Evolutionary conservation across 1,140 invertebrate species (phyloP).

Genomic region (Heterodera carotae): DNA sequence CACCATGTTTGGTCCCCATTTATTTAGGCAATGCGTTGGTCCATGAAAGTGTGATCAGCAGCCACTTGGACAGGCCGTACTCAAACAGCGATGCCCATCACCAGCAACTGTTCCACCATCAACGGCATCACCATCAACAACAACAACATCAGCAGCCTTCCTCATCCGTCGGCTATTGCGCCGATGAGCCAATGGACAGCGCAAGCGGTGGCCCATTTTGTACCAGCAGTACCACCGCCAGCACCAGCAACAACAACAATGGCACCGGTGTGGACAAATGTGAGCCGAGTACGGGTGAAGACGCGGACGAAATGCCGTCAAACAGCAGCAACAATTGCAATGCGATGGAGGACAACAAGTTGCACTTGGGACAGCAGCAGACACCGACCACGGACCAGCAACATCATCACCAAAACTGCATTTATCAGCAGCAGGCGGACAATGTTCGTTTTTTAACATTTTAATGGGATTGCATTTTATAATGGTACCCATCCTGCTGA

Average conservation of each 20-base stretch:
- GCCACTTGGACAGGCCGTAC: not conserved
- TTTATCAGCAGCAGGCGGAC: not conserved
- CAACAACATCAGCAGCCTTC: not conserved
- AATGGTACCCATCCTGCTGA: too few species aligned
- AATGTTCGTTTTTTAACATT: not conserved
- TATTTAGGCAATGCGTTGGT: not conserved
- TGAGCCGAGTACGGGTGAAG: not conserved
- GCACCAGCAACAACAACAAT: too few species aligned
- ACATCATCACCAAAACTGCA: not conserved
- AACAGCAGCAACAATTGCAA: not conserved
- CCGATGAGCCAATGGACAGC: not conserved
- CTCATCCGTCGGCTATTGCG: not conserved
- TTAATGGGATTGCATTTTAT: too few species aligned
- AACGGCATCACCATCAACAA: not conserved
- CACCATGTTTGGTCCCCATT: not conserved
- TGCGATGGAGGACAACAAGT: not conserved
- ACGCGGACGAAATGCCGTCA: not conserved
- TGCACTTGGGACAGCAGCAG: not conserved
- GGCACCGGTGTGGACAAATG: not conserved
- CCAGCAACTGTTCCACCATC: not conserved
- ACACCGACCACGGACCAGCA: not conserved
- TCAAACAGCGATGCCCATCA: not conserved
- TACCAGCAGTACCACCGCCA: not conserved
- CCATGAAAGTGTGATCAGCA: not conserved
- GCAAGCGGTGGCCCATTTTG: not conserved